Evolutionary conservation across 2,113 vertebrate species (phyloP), one percentile per base, ranked within the genome.

Genomic region (Aptenodytes forsteri): DNA sequence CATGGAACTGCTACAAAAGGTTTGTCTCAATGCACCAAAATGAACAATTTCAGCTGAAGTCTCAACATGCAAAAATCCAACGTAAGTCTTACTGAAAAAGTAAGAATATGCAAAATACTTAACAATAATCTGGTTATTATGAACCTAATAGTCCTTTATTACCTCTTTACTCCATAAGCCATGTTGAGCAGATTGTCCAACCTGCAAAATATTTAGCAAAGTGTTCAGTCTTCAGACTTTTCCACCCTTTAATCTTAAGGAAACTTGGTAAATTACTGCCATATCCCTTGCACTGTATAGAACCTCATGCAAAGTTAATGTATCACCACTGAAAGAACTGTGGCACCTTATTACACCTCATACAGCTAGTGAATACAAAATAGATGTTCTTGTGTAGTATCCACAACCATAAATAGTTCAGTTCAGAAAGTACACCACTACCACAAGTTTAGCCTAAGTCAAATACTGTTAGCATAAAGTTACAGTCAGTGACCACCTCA

Each of bases 101-200:
- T 61, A 55, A 96, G 47, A 69, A 15, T 40, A 95, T 2, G 9
- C 81, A 83, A 97, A 97, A 97, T 76, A 82, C 34, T 94, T 91
- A 83, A 54, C 36, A 93, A 83, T 93, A 93, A 84, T 92, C 73
- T 79, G 27, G 64, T 89, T 88, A 79, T 90, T 93, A 96, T 84
- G 71, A 97, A 96, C 91, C 86, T 97, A 84, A 70, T 12, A 62
- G 79, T 95, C 92, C 84, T 92, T 98, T 97, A 98, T 99, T 99
- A 99, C 99, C 99, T 99, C 99, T 99, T 99, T 89, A 99, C 99
- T 98, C 99, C 99, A 96, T 99, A 99, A 97, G 99, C 99, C 99
- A 99, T 99, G 98, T 99, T 99, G 97, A 99, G 99, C 98, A 99
- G 98, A 98, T 99, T 99, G 98, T 99, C 99, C 99, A 99, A 98